Percentiles rank a stretch among this genome's conserved stretches.
These are phyloP conservation scores for Chloropsis hardwickii DNA, from an alignment of 2,113 vertebrate genomes.

Conservation along the genomic window DNA sequence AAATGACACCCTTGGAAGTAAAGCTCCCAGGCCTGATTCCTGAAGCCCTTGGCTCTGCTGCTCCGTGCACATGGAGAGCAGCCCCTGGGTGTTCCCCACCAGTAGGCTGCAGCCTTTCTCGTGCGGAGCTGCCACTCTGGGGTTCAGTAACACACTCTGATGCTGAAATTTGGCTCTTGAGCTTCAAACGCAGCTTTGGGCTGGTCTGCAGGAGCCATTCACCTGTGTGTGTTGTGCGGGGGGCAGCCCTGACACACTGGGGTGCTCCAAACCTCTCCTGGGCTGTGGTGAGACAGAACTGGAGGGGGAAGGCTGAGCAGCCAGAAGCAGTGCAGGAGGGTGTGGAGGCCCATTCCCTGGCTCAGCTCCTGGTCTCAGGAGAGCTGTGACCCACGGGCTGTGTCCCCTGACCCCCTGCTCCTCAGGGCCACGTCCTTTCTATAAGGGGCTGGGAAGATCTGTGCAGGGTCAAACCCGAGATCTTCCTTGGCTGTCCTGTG, in stretches of 20 bases:
- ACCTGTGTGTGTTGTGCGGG: neutral
- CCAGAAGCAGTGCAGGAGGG: neutral
- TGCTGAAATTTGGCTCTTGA: neutral
- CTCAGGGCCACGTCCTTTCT: fast-evolving
- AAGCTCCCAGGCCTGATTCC: neutral
- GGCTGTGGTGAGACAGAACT: neutral
- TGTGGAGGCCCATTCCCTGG: neutral
- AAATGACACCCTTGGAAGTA: neutral
- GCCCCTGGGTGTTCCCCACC: neutral
- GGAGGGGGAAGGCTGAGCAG: neutral
- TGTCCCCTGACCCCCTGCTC: neutral
- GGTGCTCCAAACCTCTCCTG: neutral
- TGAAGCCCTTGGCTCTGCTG: neutral
- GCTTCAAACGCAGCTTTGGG: neutral
- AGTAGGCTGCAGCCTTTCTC: neutral
- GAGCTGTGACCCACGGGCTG: neutral
- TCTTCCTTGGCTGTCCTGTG: neutral
- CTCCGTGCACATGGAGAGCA: fast-evolving
- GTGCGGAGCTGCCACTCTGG: neutral
- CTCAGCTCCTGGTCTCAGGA: neutral
- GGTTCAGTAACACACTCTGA: neutral
- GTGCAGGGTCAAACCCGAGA: neutral
- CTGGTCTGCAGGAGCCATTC: neutral
- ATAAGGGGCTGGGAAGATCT: neutral
- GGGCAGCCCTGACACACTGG: neutral